Base-by-base conservation (phyloP, 1,140 invertebrate genomes). In the Drosophila mojavensis region DNA sequence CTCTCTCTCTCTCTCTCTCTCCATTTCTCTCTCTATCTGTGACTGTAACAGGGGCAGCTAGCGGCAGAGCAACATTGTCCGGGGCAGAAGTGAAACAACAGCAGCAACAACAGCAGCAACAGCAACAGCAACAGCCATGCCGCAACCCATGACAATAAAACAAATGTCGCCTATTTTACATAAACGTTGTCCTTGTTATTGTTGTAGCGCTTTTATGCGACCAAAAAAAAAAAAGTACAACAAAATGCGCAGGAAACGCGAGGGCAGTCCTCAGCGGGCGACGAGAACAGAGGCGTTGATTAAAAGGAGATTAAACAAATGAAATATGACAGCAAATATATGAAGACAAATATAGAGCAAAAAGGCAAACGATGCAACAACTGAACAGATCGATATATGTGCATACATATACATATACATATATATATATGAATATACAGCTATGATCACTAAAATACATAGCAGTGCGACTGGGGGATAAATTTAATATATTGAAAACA, bases 141-240 rank as follows among this genome's bases (percentile, higher is more conserved):
- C 69, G 69, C 75, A 70, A 54, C 82, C 67, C 82, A 79, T 53
- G 82, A 77, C 82, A 86, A 86, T 86, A 88, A 86, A 86, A 86
- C 82, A 86, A 86, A 86, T 86, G 82, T 88, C 54, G 79, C 71
- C 82, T 86, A 86, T 86, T 86, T 86, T 88, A 86, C 83, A 86
- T 86, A 88, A 86, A 86, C 83, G 83, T 73, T 79, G 56, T 54
- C 62, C 63, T 77, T 76, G 67, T 84, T 83, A 15, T 60, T 81
- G 75, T 54, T 63, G 67, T 41, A 59, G 54, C 41, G 36, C 60
- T 48, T 73, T 81, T 64, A 64, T 64, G 43, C 71, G 54, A 71
- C 79, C 72, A 43, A 71, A 69, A 88, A 81, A 82, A 79, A 79
- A 86, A 83, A 77, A 72, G 51, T 78, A 76, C 64, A 67, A 71